phyloP scores from a whole-genome alignment of 2,113 vertebrate species.

The Cromileptes altivelis region DNA sequence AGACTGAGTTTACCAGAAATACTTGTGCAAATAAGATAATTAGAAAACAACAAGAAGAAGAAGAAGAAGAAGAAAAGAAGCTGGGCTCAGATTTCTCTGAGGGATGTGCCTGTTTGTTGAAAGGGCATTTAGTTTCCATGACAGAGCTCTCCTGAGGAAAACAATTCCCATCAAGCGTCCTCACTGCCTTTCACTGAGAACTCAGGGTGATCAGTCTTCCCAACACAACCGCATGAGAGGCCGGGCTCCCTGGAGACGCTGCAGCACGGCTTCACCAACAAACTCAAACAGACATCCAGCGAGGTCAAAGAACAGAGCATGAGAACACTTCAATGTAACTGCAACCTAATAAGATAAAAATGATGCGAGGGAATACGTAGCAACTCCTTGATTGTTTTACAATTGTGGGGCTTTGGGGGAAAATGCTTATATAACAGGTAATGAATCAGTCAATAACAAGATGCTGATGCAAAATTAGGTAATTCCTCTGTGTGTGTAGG shows the following conservation, averaged over 20 bases:
- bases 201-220: slow-evolving; percentile 57
- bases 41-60: not conserved
- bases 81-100: slow-evolving; percentile 7
- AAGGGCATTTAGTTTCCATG: slow-evolving; percentile 71
- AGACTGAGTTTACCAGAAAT: not conserved
- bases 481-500: not conserved
- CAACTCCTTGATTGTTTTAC: not conserved
- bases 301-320: not conserved
- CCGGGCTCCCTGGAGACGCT: slow-evolving; percentile 51
- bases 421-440: not conserved
- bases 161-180: slow-evolving; percentile 58
- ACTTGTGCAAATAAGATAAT: not conserved
- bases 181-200: slow-evolving; percentile 63
- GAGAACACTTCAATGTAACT: not conserved
- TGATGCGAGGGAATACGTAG: not conserved
- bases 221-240: slow-evolving; percentile 51
- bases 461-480: not conserved
- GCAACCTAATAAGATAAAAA: not conserved
- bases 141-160: slow-evolving; percentile 56
- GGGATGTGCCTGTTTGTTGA: slow-evolving; percentile 37
- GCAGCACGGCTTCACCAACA: not conserved
- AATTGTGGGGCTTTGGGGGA: not conserved
- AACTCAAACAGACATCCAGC: not conserved
- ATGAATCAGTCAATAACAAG: not conserved
- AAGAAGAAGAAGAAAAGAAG: slow-evolving; percentile 14